Conservation (phyloP, 2,113 vertebrate genomes). For the Eulemur rufifrons region DNA sequence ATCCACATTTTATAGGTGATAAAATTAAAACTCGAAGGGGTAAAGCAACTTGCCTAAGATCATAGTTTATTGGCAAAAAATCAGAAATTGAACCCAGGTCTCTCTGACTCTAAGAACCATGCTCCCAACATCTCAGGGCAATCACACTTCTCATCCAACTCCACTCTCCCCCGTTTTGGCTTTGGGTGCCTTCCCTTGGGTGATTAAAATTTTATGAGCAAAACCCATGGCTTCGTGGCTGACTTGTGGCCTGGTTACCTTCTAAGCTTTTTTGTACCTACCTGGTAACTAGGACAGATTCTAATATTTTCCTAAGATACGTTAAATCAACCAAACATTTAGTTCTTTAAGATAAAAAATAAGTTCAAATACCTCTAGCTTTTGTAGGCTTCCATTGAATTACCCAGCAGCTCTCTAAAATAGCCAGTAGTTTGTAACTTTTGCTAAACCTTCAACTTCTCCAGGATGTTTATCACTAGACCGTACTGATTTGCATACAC, state of each 20-base stretch:
- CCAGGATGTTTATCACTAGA: not conserved
- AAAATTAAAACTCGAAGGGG: not conserved
- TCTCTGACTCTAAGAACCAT: not conserved
- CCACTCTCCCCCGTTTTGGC: not conserved
- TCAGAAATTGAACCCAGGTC: not conserved
- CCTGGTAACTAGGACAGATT: not conserved
- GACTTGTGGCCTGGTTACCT: not conserved
- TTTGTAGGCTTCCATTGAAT: not conserved
- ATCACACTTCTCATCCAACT: not conserved
- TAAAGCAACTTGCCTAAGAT: not conserved
- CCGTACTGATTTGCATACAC: not conserved
- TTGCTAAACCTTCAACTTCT: not conserved
- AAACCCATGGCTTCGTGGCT: not conserved
- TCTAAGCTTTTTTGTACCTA: not conserved
- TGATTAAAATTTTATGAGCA: not conserved
- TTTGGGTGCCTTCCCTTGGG: not conserved
- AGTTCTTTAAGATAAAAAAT: not conserved
- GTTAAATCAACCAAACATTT: not conserved
- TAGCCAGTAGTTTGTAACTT: not conserved
- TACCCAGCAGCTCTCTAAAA: not conserved
- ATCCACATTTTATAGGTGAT: not conserved
- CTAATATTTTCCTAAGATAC: not conserved
- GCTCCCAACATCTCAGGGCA: not conserved
- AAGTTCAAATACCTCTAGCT: not conserved
- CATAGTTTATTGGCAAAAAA: not conserved